These are phyloP conservation scores for Ips typographus DNA, from an alignment of 1,140 invertebrate species.

Conservation along the genomic window DNA sequence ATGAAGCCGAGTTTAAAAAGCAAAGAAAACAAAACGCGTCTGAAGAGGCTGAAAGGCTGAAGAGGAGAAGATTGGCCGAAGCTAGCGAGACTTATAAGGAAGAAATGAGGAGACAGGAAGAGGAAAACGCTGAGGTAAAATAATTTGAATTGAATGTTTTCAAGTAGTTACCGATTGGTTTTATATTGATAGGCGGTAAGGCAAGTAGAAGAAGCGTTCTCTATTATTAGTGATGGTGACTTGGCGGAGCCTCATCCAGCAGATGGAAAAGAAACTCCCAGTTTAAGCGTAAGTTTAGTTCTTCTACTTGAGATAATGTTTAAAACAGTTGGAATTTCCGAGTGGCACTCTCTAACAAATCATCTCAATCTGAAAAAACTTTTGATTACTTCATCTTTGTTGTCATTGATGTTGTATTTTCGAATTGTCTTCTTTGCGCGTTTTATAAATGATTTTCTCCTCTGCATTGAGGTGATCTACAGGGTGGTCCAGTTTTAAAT, in stretches of 20 bases:
- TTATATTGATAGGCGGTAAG: conserved; percentile 15
- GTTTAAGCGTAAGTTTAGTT: background rate
- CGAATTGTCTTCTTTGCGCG: no score
- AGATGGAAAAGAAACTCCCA: conserved; percentile 1
- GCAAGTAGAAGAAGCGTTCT: conserved; percentile 14
- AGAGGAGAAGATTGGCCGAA: conserved; percentile 66
- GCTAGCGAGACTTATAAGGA: conserved; percentile 57
- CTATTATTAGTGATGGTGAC: no score
- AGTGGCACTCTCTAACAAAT: no score
- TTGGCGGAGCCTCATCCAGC: background rate
- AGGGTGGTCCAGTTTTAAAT: no score
- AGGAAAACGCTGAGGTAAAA: conserved; percentile 41
- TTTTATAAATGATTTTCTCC: no score
- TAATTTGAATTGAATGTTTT: background rate
- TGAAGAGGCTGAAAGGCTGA: conserved; percentile 65
- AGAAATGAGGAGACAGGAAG: conserved; percentile 46
- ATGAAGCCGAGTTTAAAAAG: conserved; percentile 64
- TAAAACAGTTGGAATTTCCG: no score
- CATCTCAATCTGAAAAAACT: no score
- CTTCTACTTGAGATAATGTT: background rate
- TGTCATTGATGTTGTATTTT: no score
- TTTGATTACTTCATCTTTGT: no score
- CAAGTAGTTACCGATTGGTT: background rate
- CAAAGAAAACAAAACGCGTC: conserved; percentile 61
- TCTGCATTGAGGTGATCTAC: no score